phyloP scores from a whole-genome alignment of 2,113 vertebrate genomes.

The Forbesichthys papilliferus region DNA sequence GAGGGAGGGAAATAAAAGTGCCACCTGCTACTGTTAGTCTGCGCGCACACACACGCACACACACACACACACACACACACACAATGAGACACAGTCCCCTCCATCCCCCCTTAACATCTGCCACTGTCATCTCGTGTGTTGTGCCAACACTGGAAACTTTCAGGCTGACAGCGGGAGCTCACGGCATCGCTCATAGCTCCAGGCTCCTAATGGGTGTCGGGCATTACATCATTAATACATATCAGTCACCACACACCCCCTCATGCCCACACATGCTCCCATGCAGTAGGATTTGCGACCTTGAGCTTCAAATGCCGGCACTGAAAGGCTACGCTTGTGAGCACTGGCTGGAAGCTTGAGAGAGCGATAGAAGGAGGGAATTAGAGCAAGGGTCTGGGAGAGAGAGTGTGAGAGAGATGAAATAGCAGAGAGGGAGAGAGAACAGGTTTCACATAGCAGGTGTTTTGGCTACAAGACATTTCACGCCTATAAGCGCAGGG shows the following conservation, averaged over 20 bases:
- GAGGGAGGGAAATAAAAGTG: conserved; percentile 69
- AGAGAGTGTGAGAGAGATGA: conserved; percentile 10
- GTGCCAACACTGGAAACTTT: conserved; percentile 70
- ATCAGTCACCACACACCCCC: conserved; percentile 66
- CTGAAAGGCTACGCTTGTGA: conserved; percentile 40
- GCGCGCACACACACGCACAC: conserved; percentile 8
- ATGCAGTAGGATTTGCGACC: conserved; percentile 46
- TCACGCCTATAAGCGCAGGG: not conserved
- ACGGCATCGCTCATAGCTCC: conserved; percentile 60
- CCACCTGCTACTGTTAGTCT: conserved; percentile 72
- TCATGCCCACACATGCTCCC: conserved; percentile 18
- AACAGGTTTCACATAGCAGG: not conserved
- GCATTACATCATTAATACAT: conserved; percentile 68
- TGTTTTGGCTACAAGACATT: not conserved
- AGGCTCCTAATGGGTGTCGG: conserved; percentile 66
- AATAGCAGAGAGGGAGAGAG: not conserved
- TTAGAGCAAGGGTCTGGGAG: conserved; percentile 12
- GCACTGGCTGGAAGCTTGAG: conserved; percentile 43
- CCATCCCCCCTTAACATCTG: conserved; percentile 61
- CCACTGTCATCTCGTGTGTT: conserved; percentile 67
- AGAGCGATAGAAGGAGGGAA: conserved; percentile 18
- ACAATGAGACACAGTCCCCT: conserved; percentile 27
- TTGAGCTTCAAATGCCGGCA: conserved; percentile 56
- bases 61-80: conserved; percentile 28
- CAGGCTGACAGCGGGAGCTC: conserved; percentile 70